These are phyloP conservation scores for Hydropsyche tenuis DNA, from an alignment of 1,140 invertebrate genomes.

Conservation along the genomic window DNA sequence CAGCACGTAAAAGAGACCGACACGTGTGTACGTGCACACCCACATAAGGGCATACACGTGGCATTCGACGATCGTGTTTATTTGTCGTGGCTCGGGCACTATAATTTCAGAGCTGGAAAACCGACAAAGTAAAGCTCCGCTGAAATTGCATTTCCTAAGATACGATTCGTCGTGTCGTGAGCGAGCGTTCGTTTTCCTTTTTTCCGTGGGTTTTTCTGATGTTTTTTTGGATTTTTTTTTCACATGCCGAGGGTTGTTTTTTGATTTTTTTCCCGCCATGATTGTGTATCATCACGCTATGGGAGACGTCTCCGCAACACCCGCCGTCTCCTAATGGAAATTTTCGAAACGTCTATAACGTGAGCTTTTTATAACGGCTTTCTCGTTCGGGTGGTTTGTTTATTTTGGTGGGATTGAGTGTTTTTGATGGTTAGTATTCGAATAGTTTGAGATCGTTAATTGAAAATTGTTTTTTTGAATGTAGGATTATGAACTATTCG, in stretches of 20 bases:
- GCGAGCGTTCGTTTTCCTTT: background rate
- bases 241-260: too few species aligned
- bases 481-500: too few species aligned
- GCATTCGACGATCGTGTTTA: slow-evolving; percentile 18
- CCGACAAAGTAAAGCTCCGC: slow-evolving; percentile 18
- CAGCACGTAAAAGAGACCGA: too few species aligned
- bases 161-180: slow-evolving; percentile 14
- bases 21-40: background rate
- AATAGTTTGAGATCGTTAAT: too few species aligned
- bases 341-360: slow-evolving; percentile 7
- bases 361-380: background rate
- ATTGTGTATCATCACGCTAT: slow-evolving; percentile 26
- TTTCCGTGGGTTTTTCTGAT: too few species aligned
- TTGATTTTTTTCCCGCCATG: background rate
- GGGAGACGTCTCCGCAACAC: slow-evolving; percentile 9
- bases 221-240: too few species aligned
- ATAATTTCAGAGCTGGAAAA: slow-evolving; percentile 14
- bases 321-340: slow-evolving; percentile 1
- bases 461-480: too few species aligned
- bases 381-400: too few species aligned
- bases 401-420: too few species aligned
- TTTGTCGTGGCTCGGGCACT: background rate
- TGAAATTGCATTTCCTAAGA: slow-evolving; percentile 32
- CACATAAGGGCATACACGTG: too few species aligned
- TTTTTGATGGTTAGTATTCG: too few species aligned